Conservation (phyloP, 2,797 vertebrate genomes). For the Melanotaenia parkinsoni region DNA sequence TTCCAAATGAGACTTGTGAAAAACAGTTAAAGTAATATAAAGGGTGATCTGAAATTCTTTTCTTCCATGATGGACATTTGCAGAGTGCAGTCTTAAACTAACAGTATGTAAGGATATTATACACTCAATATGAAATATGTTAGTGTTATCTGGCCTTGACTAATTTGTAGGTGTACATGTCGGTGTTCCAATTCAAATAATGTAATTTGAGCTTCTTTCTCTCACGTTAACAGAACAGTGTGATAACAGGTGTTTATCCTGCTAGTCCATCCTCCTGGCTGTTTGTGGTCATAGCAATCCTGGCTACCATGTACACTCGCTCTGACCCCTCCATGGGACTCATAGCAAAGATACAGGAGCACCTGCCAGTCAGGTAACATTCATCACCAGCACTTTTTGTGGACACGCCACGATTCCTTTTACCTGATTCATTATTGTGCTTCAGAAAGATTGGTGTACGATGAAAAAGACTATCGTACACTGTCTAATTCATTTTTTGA, state of each 20-base stretch:
- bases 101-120: background rate
- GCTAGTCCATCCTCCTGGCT: constrained; percentile 93
- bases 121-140: background rate
- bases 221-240: constrained; percentile 83
- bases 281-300: constrained; percentile 91
- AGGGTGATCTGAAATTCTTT: background rate
- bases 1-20: background rate
- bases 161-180: background rate
- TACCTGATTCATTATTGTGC: background rate
- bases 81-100: background rate
- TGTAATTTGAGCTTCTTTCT: constrained; percentile 5
- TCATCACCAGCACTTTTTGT: background rate
- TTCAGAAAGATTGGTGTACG: background rate
- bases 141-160: background rate
- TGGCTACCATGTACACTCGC: constrained; percentile 91
- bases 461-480: background rate
- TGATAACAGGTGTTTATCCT: constrained; percentile 89
- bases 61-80: background rate
- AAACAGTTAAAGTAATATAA: background rate
- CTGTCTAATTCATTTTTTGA: background rate
- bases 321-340: constrained; percentile 94
- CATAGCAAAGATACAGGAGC: constrained; percentile 92
- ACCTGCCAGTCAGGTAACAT: constrained; percentile 89
- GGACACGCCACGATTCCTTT: background rate
- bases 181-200: background rate